These are phyloP conservation scores for Dendroctonus valens DNA, from an alignment of 1,140 invertebrate species.

Conservation along the genomic window DNA sequence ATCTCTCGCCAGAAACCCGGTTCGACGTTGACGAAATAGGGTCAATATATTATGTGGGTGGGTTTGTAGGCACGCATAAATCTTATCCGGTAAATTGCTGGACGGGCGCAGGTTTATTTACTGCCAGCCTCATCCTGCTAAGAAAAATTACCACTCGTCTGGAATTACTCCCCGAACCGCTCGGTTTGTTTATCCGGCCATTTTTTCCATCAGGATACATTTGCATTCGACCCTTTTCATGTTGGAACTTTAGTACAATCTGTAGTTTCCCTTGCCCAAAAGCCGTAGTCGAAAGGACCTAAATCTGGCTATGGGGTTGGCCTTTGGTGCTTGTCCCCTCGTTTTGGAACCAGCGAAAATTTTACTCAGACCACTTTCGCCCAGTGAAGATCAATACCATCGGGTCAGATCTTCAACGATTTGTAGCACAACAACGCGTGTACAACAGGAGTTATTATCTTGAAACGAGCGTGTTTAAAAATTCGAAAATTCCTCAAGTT, in stretches of 20 bases:
- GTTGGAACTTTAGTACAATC: neutral
- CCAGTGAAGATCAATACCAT: too few species aligned
- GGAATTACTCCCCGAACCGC: neutral
- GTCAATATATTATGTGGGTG: conserved; percentile 40
- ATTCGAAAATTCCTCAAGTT: too few species aligned
- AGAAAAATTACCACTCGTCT: conserved; percentile 21
- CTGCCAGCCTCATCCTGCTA: neutral
- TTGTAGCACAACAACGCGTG: too few species aligned
- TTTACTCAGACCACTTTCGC: too few species aligned
- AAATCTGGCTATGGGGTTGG: too few species aligned
- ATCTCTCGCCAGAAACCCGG: conserved; percentile 35
- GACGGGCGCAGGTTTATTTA: conserved; percentile 16
- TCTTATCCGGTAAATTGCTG: conserved; percentile 26
- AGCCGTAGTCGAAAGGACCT: too few species aligned
- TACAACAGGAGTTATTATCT: too few species aligned
- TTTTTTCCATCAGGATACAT: neutral
- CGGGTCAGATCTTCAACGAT: too few species aligned
- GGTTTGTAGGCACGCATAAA: conserved; percentile 19
- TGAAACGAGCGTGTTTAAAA: too few species aligned
- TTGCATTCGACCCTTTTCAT: neutral
- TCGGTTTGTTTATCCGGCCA: neutral
- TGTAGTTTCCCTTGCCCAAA: neutral
- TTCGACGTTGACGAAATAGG: conserved; percentile 39
- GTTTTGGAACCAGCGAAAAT: too few species aligned
- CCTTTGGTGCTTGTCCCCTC: too few species aligned